Conservation (phyloP, 2,797 vertebrate genomes). For the Pristis pectinata region DNA sequence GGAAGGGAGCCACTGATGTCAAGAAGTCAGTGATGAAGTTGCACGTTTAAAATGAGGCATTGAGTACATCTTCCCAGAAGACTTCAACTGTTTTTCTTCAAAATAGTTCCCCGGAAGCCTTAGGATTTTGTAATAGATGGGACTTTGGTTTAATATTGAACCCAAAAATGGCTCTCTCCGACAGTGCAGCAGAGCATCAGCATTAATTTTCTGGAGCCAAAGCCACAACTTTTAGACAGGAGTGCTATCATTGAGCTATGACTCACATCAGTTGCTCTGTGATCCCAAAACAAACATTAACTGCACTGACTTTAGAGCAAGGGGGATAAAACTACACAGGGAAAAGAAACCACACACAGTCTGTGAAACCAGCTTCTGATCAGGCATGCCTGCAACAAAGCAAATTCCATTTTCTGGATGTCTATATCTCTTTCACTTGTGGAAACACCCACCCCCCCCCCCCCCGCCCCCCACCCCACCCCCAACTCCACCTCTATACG, state of each 20-base stretch:
- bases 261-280: background rate
- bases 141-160: background rate
- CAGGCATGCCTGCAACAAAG: no score
- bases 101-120: background rate
- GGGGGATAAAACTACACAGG: background rate
- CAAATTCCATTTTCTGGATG: background rate
- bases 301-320: background rate
- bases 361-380: no score
- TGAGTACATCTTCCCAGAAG: no score
- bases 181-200: background rate
- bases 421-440: background rate
- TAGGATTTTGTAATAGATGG: no score
- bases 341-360: background rate
- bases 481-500: background rate
- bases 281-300: background rate
- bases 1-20: no score
- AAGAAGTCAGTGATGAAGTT: no score
- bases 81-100: background rate
- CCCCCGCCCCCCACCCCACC: background rate
- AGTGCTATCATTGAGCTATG: background rate
- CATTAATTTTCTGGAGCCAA: background rate
- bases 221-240: background rate
- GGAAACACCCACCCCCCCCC: no score
- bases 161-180: background rate
- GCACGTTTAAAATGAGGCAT: no score